phyloP scores from a whole-genome alignment of 2,113 vertebrate species.

The Chaetorhynchus papuensis region DNA sequence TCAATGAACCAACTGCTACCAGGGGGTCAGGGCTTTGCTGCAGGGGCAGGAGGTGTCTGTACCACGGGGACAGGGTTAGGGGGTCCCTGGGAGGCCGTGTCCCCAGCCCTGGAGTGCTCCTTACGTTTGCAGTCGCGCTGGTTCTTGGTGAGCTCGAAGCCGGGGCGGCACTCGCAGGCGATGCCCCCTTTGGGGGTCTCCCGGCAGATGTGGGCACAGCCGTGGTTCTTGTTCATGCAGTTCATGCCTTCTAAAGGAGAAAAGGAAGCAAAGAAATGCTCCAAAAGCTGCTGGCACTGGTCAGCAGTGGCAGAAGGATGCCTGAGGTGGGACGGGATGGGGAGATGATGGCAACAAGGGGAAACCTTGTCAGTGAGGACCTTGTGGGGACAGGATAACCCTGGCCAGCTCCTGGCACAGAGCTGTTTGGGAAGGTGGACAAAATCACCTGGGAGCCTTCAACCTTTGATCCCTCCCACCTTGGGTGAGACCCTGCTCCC shows the following conservation, averaged over 20 bases:
- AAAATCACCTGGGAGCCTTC: background rate
- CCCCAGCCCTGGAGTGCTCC: background rate
- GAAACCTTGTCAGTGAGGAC: background rate
- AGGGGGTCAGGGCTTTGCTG: background rate
- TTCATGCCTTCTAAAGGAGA: conserved; percentile 84
- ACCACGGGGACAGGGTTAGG: background rate
- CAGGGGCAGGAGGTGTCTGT: background rate
- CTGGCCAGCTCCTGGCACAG: background rate
- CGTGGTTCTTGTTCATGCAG: conserved; percentile 99
- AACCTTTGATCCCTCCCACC: background rate
- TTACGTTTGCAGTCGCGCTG: conserved; percentile 95
- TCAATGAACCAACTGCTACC: background rate
- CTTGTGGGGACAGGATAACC: background rate
- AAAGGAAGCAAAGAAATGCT: conserved; percentile 16
- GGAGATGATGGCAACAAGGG: fast-evolving
- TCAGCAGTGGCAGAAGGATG: fast-evolving
- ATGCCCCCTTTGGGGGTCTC: conserved; percentile 94
- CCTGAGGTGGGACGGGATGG: background rate
- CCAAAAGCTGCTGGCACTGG: background rate
- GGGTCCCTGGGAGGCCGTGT: fast-evolving
- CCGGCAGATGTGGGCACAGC: conserved; percentile 95
- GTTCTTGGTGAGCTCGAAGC: conserved; percentile 97
- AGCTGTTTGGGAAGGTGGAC: background rate
- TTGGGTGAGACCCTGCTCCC: background rate
- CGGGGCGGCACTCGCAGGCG: conserved; percentile 94